Conservation (phyloP, 2,113 vertebrate species). For the Choloepus hoffmanni region DNA sequence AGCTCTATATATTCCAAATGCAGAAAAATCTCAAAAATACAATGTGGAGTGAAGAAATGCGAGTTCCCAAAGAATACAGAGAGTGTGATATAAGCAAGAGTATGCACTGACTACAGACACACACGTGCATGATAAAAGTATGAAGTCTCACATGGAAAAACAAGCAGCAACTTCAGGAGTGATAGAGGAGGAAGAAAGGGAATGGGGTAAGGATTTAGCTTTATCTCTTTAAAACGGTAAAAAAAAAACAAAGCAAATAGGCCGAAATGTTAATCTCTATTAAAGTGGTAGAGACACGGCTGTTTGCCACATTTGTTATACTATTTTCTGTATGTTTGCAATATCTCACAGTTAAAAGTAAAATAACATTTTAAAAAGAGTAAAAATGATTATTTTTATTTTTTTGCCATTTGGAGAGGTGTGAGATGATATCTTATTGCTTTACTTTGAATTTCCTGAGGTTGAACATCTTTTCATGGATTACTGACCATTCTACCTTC, state of each 20-base stretch:
- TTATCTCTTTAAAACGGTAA: neutral
- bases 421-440: neutral
- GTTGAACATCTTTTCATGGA: neutral
- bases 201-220: neutral
- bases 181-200: neutral
- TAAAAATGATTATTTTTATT: neutral
- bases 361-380: slow-evolving; percentile 24
- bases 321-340: neutral
- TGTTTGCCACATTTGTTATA: neutral
- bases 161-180: neutral
- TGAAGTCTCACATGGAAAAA: neutral
- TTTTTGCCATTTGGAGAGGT: neutral
- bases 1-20: neutral
- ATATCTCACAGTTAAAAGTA: slow-evolving; percentile 54
- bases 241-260: neutral
- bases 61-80: neutral
- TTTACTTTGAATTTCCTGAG: slow-evolving; percentile 43
- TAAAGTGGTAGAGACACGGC: neutral
- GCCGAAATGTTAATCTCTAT: neutral
- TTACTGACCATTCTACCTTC: neutral
- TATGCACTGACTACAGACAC: neutral
- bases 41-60: neutral
- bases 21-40: neutral
- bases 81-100: neutral
- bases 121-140: neutral